phyloP scores from a whole-genome alignment of 1,140 invertebrate genomes.

The Araneus ventricosus region DNA sequence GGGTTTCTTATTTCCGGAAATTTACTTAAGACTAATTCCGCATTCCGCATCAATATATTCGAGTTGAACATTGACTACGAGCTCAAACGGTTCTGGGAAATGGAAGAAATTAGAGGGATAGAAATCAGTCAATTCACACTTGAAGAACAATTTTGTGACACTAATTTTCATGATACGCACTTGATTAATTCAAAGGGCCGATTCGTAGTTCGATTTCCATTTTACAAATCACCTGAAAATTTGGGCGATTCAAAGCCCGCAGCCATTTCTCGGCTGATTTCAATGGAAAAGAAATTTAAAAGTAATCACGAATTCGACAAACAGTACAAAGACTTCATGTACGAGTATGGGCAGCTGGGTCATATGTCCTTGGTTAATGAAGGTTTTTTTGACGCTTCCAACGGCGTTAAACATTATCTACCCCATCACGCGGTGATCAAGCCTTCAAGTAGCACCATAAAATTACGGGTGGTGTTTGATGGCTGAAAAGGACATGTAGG shows the following conservation, averaged over 20 bases:
- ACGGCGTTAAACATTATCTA: neutral
- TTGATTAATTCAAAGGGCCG: neutral
- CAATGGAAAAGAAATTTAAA: conserved; percentile 2
- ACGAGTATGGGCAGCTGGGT: neutral
- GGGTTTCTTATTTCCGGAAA: too few species aligned
- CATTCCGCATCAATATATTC: neutral
- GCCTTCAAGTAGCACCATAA: neutral
- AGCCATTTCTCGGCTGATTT: neutral
- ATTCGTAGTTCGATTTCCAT: neutral
- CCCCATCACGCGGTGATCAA: neutral
- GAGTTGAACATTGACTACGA: neutral
- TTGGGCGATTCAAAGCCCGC: neutral
- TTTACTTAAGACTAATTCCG: too few species aligned
- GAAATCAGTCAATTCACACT: neutral
- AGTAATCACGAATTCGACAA: neutral
- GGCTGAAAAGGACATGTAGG: neutral
- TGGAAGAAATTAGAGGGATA: neutral
- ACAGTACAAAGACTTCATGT: neutral
- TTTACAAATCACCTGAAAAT: neutral
- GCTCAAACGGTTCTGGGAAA: conserved; percentile 5
- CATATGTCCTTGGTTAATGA: neutral
- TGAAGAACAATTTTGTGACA: conserved; percentile 8
- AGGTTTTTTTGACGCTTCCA: neutral
- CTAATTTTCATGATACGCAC: neutral
- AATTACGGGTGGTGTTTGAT: neutral